Evolutionary conservation across 2,888 invertebrate genomes (phyloP), one percentile per base, ranked within the genome.

Genomic region (Hyalella azteca): DNA sequence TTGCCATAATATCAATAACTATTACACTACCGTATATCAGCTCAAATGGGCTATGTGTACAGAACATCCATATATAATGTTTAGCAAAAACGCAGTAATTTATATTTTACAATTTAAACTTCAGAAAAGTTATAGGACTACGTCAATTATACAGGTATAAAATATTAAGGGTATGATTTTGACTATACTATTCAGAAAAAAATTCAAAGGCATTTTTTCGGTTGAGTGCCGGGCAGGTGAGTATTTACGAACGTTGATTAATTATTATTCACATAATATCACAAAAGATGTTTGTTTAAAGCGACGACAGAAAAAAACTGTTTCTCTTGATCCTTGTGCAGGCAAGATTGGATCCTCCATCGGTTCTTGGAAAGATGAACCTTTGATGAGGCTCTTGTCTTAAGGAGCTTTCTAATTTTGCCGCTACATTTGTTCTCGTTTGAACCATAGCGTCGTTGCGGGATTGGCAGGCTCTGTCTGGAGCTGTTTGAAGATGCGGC

Each of bases 401-500:
- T 66, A 29, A 66, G 66, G 66, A 66, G 32, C 66, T 66, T 66
- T 66, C 66, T 66, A 66, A 66, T 66, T 66, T 66, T 66, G 29
- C 66, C 66, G 66, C 36, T 15, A 66, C 66, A 66, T 66, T 66
- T 66, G 66, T 66, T 66, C 66, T 66, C 39, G 66, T 66, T 66
- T 66, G 66, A 66, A 66, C 66, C 66, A 29, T 36, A 15, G 66
- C 39, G 66, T 66, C 66, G 66, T 15, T 19, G 66, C 36, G 36
- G 66, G 66, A 66, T 66, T 66, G 66, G 66, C 66, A 36, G 26
- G 66, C 66, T 66, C 36, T 36, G 66, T 66, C 66, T 36, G 15
- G 66, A 66, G 66, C 36, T 66, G 66, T 66, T 66, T 66, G 66
- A 66, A 66, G 66, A 66, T 66, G 66, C 66, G 66, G 66, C 66